A percentile compares a stretch with the other conserved stretches of the same genome.
These are phyloP conservation scores for Molossus alvarezi DNA, from an alignment of 2,797 vertebrate genomes.

Conservation along the genomic window DNA sequence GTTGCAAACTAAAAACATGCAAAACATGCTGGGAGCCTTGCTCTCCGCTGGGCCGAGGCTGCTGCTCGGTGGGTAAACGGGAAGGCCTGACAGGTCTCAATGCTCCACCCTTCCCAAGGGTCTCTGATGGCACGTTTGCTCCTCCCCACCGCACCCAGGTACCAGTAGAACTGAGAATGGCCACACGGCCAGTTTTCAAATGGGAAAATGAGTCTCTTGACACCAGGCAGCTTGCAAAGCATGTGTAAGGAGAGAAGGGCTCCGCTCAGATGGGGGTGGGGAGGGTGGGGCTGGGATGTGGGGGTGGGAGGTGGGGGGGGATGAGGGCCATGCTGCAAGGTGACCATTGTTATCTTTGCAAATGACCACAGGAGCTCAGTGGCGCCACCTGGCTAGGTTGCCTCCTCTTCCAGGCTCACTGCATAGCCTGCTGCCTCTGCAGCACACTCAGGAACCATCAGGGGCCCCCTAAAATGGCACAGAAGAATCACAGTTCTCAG, in stretches of 20 bases:
- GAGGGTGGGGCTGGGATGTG: too few relatives aligned
- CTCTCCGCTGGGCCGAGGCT: background rate
- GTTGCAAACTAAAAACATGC: background rate
- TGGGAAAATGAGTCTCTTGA: background rate
- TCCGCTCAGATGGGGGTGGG: background rate
- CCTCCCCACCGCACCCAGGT: background rate
- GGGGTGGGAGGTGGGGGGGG: background rate
- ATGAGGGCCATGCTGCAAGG: background rate
- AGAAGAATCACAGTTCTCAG: background rate
- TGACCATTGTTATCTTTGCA: background rate
- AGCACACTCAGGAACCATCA: background rate
- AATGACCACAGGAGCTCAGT: background rate
- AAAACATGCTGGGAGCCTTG: background rate
- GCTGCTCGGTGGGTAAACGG: background rate
- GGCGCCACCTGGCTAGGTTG: background rate
- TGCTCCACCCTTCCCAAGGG: background rate
- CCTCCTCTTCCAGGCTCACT: background rate
- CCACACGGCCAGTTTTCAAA: background rate
- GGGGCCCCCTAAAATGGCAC: background rate
- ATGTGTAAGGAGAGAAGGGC: background rate
- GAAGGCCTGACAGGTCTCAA: background rate
- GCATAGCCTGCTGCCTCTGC: background rate
- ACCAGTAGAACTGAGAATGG: background rate
- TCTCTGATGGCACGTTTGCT: background rate
- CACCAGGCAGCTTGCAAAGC: background rate